Conservation (phyloP, 2,113 vertebrate genomes). For the Lepidothrix coronata region DNA sequence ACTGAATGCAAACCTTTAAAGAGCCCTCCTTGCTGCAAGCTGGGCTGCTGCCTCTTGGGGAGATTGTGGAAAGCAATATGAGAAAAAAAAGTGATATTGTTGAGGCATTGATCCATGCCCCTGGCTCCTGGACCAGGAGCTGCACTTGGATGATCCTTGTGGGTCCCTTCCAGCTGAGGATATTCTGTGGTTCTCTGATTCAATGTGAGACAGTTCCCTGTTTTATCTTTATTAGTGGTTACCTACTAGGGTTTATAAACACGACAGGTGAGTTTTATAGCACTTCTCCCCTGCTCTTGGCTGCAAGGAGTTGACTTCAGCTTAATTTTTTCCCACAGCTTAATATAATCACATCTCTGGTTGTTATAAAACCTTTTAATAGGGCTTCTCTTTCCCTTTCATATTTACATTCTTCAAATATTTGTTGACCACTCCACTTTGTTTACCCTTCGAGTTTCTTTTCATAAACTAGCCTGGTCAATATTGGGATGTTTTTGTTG, state of each 20-base stretch:
- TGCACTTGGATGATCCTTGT: background rate
- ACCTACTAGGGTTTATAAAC: background rate
- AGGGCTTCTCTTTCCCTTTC: background rate
- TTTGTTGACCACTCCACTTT: conserved; percentile 14
- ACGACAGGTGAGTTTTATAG: background rate
- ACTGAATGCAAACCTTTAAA: background rate
- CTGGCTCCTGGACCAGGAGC: background rate
- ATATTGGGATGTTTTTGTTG: background rate
- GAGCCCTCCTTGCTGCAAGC: background rate
- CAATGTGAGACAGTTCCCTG: background rate
- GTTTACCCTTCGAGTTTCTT: conserved; percentile 7
- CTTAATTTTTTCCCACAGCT: background rate
- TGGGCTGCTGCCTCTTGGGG: background rate
- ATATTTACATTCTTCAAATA: conserved; percentile 33
- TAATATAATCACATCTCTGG: background rate
- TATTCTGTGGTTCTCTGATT: background rate
- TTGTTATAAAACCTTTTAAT: background rate
- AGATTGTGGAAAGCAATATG: background rate
- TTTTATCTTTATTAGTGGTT: background rate
- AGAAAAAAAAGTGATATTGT: background rate
- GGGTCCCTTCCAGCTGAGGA: background rate
- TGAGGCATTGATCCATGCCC: background rate
- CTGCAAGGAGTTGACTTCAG: background rate
- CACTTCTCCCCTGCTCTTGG: background rate
- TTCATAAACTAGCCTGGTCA: background rate